A percentile compares a stretch with the other conserved stretches of the same genome.
Conservation (phyloP, 2,113 vertebrate species). For the Cranoglanis bouderius region DNA sequence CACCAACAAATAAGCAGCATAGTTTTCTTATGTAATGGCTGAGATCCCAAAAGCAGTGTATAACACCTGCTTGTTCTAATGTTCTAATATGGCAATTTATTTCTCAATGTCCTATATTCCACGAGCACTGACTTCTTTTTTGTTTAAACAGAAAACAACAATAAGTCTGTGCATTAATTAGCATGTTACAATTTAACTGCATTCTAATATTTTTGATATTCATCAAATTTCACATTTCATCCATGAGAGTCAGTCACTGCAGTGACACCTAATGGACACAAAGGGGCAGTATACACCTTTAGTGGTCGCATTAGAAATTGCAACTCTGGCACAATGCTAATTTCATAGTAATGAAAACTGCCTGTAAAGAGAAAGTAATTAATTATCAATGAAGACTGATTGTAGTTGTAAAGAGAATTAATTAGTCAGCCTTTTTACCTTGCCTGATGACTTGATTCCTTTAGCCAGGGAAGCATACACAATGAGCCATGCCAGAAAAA, state of each 20-base stretch:
- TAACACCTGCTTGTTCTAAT: not conserved
- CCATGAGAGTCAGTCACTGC: not conserved
- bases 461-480: slow-evolving; percentile 95
- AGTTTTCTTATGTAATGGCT: not conserved
- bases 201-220: not conserved
- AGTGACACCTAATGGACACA: not conserved
- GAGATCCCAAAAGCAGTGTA: not conserved
- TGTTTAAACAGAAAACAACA: not conserved
- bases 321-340: not conserved
- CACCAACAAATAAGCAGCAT: not conserved
- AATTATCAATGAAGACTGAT: not conserved
- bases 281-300: not conserved
- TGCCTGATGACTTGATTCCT: slow-evolving; percentile 98
- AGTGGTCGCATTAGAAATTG: not conserved
- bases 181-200: not conserved
- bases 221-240: not conserved
- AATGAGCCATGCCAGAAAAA: slow-evolving; percentile 93
- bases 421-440: slow-evolving; percentile 72
- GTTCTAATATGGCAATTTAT: not conserved
- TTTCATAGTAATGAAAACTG: not conserved
- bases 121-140: not conserved
- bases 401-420: not conserved
- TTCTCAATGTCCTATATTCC: not conserved
- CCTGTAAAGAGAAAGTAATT: slow-evolving; percentile 2
- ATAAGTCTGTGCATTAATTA: not conserved